Evolutionary conservation across 2,113 vertebrate genomes (phyloP), one percentile per base, ranked within the genome.

Genomic region (Corydoras maculifer): DNA sequence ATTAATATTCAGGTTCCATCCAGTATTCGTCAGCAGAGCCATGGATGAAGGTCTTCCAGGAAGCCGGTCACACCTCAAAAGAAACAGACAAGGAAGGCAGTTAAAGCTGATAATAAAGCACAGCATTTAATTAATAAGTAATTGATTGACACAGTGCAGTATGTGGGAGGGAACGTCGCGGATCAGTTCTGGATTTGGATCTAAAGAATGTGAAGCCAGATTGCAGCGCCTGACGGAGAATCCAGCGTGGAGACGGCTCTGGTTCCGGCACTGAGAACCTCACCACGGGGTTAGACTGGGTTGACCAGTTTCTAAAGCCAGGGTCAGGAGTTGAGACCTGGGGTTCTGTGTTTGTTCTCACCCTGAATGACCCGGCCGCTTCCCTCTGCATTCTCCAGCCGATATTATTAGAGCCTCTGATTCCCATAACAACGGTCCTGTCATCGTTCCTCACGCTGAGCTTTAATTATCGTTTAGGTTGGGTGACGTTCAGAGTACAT

Each of bases 151-250:
- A 2, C 18, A 25, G 18, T 25, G 18, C 18, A 2, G 35, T 0
- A 43, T 2, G 35, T 2, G 35, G 35, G 35, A 43, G 35, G 35
- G 35, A 8, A 43, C 35, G 35, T 43, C 35, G 7, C 7, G 35
- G 35, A 43, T 43, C 35, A 43, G 35, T 43, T 43, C 35, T 43
- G 35, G 54, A 3, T 57, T 57, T 53, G 51, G 18, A 25, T 53
- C 11, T 8, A 15, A 14, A n/a, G 6, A n/a, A n/a, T 14, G n/a
- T 53, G 51, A 14, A 14, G 9, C 3, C 11, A 10, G 10, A 53
- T 53, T 91, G 92, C 89, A 88, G 80, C 89, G 87, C 84, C 72
- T 79, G 84, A 84, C 84, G 88, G 77, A 78, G 84, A 81, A 60
- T 77, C 82, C 10, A 66, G 77, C 69, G 35, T 81, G 83, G 82